Evolutionary conservation across 2,113 vertebrate species (phyloP), one percentile per base, ranked within the genome.

Genomic region (Semnornis frantzii): DNA sequence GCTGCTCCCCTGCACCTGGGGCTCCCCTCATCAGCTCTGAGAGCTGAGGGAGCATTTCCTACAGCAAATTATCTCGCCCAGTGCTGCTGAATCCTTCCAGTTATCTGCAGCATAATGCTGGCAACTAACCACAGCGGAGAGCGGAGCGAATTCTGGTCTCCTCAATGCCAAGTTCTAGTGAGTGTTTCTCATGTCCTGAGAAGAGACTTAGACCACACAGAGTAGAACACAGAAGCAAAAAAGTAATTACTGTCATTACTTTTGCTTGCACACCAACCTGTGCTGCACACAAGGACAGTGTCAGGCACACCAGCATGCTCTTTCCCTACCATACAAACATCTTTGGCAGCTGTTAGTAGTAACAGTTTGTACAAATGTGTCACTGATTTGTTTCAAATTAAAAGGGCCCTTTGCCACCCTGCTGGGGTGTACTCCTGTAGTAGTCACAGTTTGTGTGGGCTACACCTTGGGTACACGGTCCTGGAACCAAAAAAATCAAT

Each of bases 231-330:
- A 52, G 73, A 74, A 88, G 91, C 87, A 88, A 89, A 78, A 78
- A 93, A 90, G 90, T 92, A 95, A 91, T 59, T 74, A 7, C 27
- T 37, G 44, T 13, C 31, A 93, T 93, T 95, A 92, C 87, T 95
- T 96, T 94, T 95, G 95, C 96, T 93, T 71, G 76, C 37, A 72
- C 89, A 95, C 94, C 89, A 92, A 96, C 88, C 93, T 95, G 91
- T 54, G 83, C 60, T 64, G 90, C 82, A 62, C 63, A 85, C 63
- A 90, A 85, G 3, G 30, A 62, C 71, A 88, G 21, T 16, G 20
- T 82, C 55, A 71, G 87, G 55, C 86, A 90, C 77, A 88, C 77
- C 83, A 89, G 82, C 34, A 86, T 48, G 46, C 60, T 84, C 82
- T 73, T 60, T 65, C 70, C 92, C 85, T 94, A 81, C 12, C 73